Evolutionary conservation across 1,140 invertebrate genomes (phyloP), one percentile per base, ranked within the genome.

Genomic region (Apolygus lucorum): DNA sequence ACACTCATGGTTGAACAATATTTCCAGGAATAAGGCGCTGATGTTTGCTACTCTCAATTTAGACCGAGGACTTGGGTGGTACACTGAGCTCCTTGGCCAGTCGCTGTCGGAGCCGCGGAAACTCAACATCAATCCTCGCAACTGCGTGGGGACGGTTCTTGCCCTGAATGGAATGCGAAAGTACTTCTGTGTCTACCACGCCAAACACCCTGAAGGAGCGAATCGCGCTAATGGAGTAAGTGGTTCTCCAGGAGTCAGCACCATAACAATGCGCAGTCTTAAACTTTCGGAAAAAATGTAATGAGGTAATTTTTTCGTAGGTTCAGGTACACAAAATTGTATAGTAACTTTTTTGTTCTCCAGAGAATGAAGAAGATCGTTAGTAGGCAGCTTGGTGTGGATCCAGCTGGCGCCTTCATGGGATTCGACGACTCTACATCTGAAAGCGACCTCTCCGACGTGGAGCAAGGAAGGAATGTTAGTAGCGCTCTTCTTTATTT

Each of bases 151-250:
- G 2, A 99, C 97, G 24, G 96, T 99, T 28, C 80, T 99, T 24
- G 91, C 95, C 1, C 81, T 99, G 34, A 99, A 98, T 81, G 96
- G 96, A 2, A 92, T 95, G 79, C 83, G 95, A 63, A 95, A 95
- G 80, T 98, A 98, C 80, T 98, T 98, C 81, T 98, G 93, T 78
- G 95, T 99, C 82, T 99, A 97, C 81, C 96, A 99, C 81, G 93
- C 95, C 34, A 96, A 95, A 78, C 92, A 95, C 79, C 86, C 86
- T 22, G 87, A 74, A 52, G 71, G 72, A 22, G 21, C 69, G 0
- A 59, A 22, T 59, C 54, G 54, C 11, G 54, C 54, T 11, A 59
- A 59, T 22, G 54, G 54, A 21, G 54, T 59, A 21, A 59, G 54
- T 59, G 11, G 34, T 42, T 17, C n/a, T n/a, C n/a, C n/a, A n/a